Percentiles rank a stretch among this genome's conserved stretches.
These are phyloP conservation scores for Coreius guichenoti DNA, from an alignment of 2,797 vertebrate species.

Conservation along the genomic window DNA sequence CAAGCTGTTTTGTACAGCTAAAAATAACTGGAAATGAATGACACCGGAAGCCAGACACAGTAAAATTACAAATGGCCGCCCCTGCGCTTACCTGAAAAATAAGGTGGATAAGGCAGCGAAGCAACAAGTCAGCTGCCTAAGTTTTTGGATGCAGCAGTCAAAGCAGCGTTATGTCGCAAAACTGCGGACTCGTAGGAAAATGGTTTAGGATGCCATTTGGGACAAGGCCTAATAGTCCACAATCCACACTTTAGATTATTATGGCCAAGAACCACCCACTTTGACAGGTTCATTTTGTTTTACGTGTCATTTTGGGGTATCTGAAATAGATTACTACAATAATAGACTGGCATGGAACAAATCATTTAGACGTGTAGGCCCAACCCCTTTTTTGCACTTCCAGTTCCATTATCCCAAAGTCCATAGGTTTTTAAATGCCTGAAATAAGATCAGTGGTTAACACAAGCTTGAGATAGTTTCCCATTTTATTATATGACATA, in stretches of 20 bases:
- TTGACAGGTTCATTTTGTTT: background rate
- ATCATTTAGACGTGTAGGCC: background rate
- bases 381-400: too few species aligned
- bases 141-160: too few species aligned
- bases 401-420: background rate
- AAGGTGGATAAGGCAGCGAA: too few species aligned
- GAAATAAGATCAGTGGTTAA: background rate
- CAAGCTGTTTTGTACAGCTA: too few species aligned
- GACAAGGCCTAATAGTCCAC: background rate
- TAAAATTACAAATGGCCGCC: too few species aligned
- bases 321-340: background rate
- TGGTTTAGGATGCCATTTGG: background rate
- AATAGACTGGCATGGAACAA: background rate
- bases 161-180: background rate
- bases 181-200: background rate
- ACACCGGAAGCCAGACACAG: too few species aligned
- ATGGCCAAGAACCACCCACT: background rate
- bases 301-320: background rate
- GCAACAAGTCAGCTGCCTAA: too few species aligned
- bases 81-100: too few species aligned
- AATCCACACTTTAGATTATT: background rate
- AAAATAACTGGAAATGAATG: too few species aligned
- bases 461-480: background rate
- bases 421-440: background rate
- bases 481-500: background rate